A percentile compares a stretch with the other conserved stretches of the same genome.
phyloP scores from a whole-genome alignment of 1,140 invertebrate genomes.

The Spodoptera frugiperda region DNA sequence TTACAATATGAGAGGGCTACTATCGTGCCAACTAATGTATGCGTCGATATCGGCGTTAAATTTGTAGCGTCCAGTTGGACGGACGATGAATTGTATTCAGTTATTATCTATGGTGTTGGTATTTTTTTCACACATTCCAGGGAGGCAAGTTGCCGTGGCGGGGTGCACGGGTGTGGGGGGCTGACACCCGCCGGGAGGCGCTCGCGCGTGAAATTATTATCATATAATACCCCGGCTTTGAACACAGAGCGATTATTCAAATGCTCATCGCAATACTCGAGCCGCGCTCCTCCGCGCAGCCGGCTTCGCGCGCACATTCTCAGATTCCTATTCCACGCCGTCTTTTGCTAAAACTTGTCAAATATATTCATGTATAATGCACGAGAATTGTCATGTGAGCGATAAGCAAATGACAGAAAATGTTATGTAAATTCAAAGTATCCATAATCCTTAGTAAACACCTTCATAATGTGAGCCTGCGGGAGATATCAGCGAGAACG shows the following conservation, averaged over 20 bases:
- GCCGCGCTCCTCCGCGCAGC: constrained; percentile 58
- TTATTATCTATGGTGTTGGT: constrained; percentile 67
- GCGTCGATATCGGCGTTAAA: constrained; percentile 63
- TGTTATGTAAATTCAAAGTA: constrained; percentile 83
- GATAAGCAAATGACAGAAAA: constrained; percentile 84
- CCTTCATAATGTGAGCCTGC: constrained; percentile 71
- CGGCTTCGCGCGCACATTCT: constrained; percentile 70
- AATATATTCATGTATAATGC: constrained; percentile 82
- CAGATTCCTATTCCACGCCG: constrained; percentile 67
- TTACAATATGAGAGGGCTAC: constrained; percentile 66
- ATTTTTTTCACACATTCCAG: constrained; percentile 81
- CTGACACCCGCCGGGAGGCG: constrained; percentile 63
- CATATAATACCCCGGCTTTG: constrained; percentile 82
- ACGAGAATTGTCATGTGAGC: constrained; percentile 80
- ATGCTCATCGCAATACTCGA: constrained; percentile 66
- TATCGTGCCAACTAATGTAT: constrained; percentile 60
- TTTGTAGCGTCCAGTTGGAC: constrained; percentile 59
- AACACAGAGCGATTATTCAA: constrained; percentile 81
- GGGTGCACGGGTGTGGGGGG: constrained; percentile 56
- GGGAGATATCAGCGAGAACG: constrained; percentile 73
- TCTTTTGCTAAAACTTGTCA: constrained; percentile 77
- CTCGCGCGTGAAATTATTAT: constrained; percentile 84
- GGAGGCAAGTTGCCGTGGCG: constrained; percentile 63
- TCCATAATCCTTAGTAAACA: constrained; percentile 78
- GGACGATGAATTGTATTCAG: constrained; percentile 61